Percentiles rank a stretch among this genome's conserved stretches.
Evolutionary conservation across 2,888 invertebrate species (phyloP).

Genomic region (Prenolepis imparis): DNA sequence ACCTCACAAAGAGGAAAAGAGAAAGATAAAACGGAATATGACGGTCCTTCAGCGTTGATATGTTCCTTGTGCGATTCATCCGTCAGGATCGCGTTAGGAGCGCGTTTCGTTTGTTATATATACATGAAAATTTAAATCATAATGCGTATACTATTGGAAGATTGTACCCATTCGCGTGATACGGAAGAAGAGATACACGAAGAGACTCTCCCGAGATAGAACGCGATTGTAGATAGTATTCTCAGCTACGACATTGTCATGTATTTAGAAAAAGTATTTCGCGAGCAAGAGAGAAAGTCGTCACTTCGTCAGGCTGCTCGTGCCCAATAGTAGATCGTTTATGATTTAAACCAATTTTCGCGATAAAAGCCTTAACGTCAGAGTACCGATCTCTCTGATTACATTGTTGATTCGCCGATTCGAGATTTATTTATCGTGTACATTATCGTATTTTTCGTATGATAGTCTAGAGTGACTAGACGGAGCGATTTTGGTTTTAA

Average conservation of each 20-base stretch:
- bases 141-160: conserved; percentile 50
- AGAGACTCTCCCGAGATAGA: neutral
- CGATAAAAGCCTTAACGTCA: conserved; percentile 65
- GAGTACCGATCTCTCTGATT: conserved; percentile 50
- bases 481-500: conserved; percentile 16
- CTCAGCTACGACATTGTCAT: conserved; percentile 30
- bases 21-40: conserved; percentile 47
- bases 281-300: conserved; percentile 20
- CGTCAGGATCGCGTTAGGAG: conserved; percentile 51
- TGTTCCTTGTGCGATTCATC: conserved; percentile 65
- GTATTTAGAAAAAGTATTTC: conserved; percentile 52
- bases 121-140: conserved; percentile 50
- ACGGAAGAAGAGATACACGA: neutral
- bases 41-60: conserved; percentile 70
- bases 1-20: neutral
- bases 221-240: conserved; percentile 43
- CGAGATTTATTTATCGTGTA: conserved; percentile 59
- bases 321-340: conserved; percentile 43
- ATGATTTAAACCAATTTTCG: conserved; percentile 50
- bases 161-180: neutral
- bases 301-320: conserved; percentile 7
- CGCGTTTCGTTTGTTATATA: conserved; percentile 47
- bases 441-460: neutral
- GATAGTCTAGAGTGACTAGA: conserved; percentile 16
- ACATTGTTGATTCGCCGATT: conserved; percentile 45